Conservation (phyloP, 2,113 vertebrate genomes). For the Prunella himalayana region DNA sequence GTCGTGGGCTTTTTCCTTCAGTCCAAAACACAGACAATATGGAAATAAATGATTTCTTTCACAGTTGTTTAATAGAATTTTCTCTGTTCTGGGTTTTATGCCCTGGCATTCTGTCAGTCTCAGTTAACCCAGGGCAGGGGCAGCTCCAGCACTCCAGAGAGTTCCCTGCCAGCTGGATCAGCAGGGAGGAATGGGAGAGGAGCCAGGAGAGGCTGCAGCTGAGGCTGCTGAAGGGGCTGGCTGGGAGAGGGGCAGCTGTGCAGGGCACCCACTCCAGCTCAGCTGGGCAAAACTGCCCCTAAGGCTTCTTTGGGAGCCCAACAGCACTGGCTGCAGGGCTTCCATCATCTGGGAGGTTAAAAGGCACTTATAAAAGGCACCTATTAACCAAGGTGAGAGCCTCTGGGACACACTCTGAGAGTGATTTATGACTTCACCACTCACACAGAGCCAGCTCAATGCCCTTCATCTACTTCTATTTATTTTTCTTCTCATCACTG, state of each 20-base stretch:
- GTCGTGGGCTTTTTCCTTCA: not conserved
- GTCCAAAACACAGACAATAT: not conserved
- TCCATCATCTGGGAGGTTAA: not conserved
- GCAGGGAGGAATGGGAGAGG: accelerated
- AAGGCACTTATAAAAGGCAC: not conserved
- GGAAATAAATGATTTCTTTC: not conserved
- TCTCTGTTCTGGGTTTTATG: not conserved
- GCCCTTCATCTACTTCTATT: not conserved
- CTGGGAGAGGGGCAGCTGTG: not conserved
- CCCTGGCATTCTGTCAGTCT: not conserved
- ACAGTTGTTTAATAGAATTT: not conserved
- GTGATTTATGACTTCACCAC: not conserved
- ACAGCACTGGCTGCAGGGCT: accelerated
- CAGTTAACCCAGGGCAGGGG: not conserved
- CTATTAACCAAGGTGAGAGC: not conserved
- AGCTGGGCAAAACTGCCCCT: not conserved
- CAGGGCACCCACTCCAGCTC: accelerated
- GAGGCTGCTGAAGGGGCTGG: not conserved
- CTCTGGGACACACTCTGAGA: not conserved
- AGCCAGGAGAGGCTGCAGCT: not conserved
- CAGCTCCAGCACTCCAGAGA: not conserved
- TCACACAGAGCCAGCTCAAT: not conserved
- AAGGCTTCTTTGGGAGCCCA: not conserved
- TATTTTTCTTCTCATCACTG: not conserved
- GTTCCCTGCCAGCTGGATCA: not conserved